Evolutionary conservation across 2,797 vertebrate genomes (phyloP).

Genomic region (Hypotaenidia okinawae): DNA sequence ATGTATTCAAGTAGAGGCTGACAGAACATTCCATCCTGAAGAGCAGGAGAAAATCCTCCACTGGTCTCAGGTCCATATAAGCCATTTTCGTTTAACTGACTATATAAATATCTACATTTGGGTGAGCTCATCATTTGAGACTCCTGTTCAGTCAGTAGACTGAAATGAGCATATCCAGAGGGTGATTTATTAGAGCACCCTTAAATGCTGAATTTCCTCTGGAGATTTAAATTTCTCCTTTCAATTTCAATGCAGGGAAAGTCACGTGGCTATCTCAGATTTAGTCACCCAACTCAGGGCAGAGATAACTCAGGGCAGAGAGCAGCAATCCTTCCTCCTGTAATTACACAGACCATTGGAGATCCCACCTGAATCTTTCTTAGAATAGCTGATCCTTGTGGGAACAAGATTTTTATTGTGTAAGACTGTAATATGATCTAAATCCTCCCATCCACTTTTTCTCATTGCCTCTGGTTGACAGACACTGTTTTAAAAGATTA

Average conservation of each 20-base stretch:
- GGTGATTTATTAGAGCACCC: conserved; percentile 41
- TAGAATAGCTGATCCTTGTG: conserved; percentile 2
- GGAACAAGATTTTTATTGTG: background rate
- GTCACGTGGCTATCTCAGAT: background rate
- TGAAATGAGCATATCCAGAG: background rate
- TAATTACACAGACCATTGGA: conserved; percentile 1
- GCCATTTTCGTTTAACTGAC: background rate
- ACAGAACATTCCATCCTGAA: background rate
- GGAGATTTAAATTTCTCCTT: conserved; percentile 21
- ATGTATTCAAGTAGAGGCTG: background rate
- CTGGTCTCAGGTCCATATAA: background rate
- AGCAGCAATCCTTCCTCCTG: background rate
- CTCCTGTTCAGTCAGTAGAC: background rate
- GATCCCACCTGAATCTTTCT: conserved; percentile 13
- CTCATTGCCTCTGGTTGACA: background rate
- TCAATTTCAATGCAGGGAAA: background rate
- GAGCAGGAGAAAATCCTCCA: background rate
- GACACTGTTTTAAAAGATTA: background rate
- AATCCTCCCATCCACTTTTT: background rate
- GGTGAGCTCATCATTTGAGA: conserved; percentile 23
- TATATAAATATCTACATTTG: conserved; percentile 20
- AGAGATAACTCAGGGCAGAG: conserved; percentile 15
- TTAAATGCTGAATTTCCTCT: conserved; percentile 35
- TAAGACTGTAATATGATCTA: background rate
- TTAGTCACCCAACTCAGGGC: background rate